Percentiles rank a stretch among this genome's conserved stretches.
phyloP scores from a whole-genome alignment of 1,140 invertebrate species.

The Papilio machaon region DNA sequence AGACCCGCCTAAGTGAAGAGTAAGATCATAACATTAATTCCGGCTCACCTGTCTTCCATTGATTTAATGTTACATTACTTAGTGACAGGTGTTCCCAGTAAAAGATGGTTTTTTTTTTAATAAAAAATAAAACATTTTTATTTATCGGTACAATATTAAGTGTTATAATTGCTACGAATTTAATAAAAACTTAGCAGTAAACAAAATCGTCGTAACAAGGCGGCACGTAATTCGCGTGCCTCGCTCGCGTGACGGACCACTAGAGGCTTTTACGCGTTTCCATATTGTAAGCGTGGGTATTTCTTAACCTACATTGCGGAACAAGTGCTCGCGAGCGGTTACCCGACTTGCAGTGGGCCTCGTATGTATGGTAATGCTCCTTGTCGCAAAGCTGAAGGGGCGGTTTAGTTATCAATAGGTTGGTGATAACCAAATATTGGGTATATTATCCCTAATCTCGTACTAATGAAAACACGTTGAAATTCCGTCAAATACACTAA shows the following conservation, averaged over 20 bases:
- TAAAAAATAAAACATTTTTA: background rate
- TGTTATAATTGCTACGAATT: no score
- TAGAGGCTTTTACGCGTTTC: constrained; percentile 61
- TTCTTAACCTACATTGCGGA: constrained; percentile 61
- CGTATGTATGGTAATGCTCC: constrained; percentile 39
- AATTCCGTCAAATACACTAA: no score
- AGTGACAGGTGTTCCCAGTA: no score
- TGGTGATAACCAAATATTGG: no score
- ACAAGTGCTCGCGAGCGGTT: constrained; percentile 21
- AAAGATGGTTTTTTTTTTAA: no score
- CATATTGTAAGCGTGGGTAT: constrained; percentile 50
- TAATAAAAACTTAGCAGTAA: background rate
- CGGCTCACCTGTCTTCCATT: no score
- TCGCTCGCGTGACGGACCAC: constrained; percentile 58
- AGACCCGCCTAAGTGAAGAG: no score
- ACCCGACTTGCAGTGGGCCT: constrained; percentile 30
- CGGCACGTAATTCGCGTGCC: constrained; percentile 56
- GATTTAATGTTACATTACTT: no score
- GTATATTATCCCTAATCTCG: no score
- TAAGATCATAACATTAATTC: no score
- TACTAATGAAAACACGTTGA: no score
- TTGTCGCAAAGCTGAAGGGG: background rate
- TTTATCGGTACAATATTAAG: background rate
- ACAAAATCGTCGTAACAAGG: constrained; percentile 50
- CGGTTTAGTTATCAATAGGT: background rate